Evolutionary conservation across 2,797 vertebrate species (phyloP), one percentile per base, ranked within the genome.

Genomic region (Apogon hyalosoma): DNA sequence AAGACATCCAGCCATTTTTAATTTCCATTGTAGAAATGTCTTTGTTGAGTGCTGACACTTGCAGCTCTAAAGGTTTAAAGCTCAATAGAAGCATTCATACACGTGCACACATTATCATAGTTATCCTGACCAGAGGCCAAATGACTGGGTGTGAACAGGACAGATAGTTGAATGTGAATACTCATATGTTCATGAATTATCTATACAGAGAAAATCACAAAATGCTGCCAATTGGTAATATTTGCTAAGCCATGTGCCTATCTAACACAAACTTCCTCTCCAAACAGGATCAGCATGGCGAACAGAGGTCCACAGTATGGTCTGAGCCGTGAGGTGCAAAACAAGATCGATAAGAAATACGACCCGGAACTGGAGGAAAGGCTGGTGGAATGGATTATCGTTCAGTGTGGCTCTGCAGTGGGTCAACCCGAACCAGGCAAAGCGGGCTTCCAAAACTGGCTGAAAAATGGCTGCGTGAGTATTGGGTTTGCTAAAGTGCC

Each of bases 291-390:
- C 42, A 91, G 58, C 45, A 99, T 99, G 98, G 94, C 97, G 50
- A 97, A 98, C 92, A 94, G 92, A 75, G 97, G 97, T 81, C 97
- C 96, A 0, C 51, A 93, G 3, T 99, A 96, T 0, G 98, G 97
- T 85, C 90, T 99, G 92, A 96, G 92, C 94, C 95, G 96, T 0
- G 97, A 98, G 0, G 94, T 99, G 19, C 96, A 97, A 60, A 95
- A 86, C 69, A 98, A 97, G 83, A 98, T 99, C 0, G 97, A 98
- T 87, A 97, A 96, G 92, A 99, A 99, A 79, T 99, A 99, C 0
- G 96, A 99, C 0, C 91, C 93, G 0, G 97, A 99, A 12, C 91
- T 99, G 88, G 97, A 99, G 85, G 95, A 95, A 24, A 90, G 92
- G 57, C 92, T 99, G 80, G 94, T 96, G 62, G 91, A 95, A 67